Conservation (phyloP, 1,140 invertebrate species). For the Aethina tumida region DNA sequence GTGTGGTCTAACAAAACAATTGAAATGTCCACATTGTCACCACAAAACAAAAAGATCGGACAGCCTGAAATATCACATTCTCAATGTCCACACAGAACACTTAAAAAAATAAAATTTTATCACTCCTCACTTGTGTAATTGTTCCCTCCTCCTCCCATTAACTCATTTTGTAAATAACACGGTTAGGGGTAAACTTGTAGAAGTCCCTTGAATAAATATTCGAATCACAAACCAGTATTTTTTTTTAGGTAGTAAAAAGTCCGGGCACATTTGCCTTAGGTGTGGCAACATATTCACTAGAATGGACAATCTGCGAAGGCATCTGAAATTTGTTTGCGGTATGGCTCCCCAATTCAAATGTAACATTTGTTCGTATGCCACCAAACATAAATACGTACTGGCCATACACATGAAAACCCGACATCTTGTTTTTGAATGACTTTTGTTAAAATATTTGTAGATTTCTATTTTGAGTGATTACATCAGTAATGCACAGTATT, state of each 20-base stretch:
- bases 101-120: too few species aligned
- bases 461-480: neutral
- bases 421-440: too few species aligned
- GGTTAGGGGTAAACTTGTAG: too few species aligned
- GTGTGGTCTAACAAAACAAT: neutral
- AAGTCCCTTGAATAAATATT: too few species aligned
- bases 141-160: too few species aligned
- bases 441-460: too few species aligned
- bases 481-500: too few species aligned
- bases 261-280: conserved; percentile 16
- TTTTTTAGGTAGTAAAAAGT: too few species aligned
- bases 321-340: conserved; percentile 63
- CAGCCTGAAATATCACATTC: conserved; percentile 1
- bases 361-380: conserved; percentile 37
- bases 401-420: conserved; percentile 23
- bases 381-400: conserved; percentile 32
- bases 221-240: too few species aligned
- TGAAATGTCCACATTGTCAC: neutral
- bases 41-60: neutral
- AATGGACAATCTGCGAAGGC: conserved; percentile 40
- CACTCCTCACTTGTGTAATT: too few species aligned
- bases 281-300: conserved; percentile 26
- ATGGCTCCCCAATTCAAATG: conserved; percentile 45
- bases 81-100: too few species aligned
- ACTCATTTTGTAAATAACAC: too few species aligned